Evolutionary conservation across 2,113 vertebrate genomes (phyloP).

Genomic region (Otolemur garnettii): DNA sequence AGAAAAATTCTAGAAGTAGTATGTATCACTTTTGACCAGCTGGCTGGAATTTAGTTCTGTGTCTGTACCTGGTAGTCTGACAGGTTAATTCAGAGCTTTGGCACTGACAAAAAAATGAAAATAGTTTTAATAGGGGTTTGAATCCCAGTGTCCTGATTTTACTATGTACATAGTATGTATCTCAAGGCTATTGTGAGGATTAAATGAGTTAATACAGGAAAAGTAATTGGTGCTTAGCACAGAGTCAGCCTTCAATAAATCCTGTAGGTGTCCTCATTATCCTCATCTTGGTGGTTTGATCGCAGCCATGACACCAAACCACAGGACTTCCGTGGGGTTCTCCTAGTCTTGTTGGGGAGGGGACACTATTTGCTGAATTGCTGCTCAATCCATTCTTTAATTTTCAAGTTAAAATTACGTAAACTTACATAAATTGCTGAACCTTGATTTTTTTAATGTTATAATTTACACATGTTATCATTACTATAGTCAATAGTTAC

Average conservation of each 20-base stretch:
- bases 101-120: background rate
- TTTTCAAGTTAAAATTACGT: background rate
- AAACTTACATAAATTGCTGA: background rate
- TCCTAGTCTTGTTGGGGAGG: background rate
- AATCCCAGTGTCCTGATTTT: background rate
- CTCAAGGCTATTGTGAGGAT: background rate
- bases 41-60: accelerated
- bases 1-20: background rate
- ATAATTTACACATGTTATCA: background rate
- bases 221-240: background rate
- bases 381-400: background rate
- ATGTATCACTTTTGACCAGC: accelerated
- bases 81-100: background rate
- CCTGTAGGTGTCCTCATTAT: background rate
- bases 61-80: background rate
- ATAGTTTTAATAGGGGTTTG: background rate
- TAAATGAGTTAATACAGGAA: background rate
- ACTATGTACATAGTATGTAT: background rate
- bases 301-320: background rate
- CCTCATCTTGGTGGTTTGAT: accelerated
- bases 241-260: background rate
- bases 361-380: background rate
- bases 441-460: background rate
- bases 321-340: background rate
- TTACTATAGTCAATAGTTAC: background rate